phyloP scores from a whole-genome alignment of 1,140 invertebrate species.

The Akabosia matsudoensis region DNA sequence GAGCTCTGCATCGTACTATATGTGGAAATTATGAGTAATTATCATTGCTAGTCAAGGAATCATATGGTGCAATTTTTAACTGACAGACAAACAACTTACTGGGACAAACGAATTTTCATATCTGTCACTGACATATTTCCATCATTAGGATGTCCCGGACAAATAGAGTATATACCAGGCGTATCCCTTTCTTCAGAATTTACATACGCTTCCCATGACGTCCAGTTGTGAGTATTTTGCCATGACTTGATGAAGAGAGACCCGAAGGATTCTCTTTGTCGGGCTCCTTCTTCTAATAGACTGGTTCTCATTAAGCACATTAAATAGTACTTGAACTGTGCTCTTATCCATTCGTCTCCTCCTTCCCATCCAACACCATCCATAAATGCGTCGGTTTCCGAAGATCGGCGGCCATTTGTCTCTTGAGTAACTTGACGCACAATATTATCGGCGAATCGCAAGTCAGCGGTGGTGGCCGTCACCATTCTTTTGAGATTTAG shows the following conservation, averaged over 20 bases:
- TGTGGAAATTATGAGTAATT: slow-evolving; percentile 36
- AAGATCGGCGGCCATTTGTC: slow-evolving; percentile 55
- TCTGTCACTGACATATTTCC: slow-evolving; percentile 89
- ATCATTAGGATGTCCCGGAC: slow-evolving; percentile 81
- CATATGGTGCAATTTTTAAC: too few relatives aligned
- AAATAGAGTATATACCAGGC: slow-evolving; percentile 61
- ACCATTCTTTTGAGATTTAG: slow-evolving; percentile 75
- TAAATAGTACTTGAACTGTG: slow-evolving; percentile 90
- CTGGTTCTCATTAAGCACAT: slow-evolving; percentile 80
- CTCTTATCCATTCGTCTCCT: slow-evolving; percentile 90
- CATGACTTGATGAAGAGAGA: slow-evolving; percentile 77
- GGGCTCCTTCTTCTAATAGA: slow-evolving; percentile 66
- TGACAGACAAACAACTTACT: slow-evolving; percentile 64
- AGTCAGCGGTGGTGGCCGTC: slow-evolving; percentile 86
- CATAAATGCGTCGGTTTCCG: slow-evolving; percentile 62
- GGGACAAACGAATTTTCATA: slow-evolving; percentile 85
- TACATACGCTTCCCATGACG: slow-evolving; percentile 65
- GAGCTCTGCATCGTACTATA: slow-evolving; percentile 88
- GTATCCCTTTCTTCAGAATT: slow-evolving; percentile 61
- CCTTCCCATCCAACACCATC: slow-evolving; percentile 84
- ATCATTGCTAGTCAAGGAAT: too few relatives aligned
- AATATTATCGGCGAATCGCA: slow-evolving; percentile 91
- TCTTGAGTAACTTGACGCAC: slow-evolving; percentile 78
- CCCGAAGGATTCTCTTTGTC: slow-evolving; percentile 86
- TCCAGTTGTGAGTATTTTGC: slow-evolving; percentile 83